These are phyloP conservation scores for Sitodiplosis mosellana DNA, from an alignment of 1,140 invertebrate species.

Conservation along the genomic window DNA sequence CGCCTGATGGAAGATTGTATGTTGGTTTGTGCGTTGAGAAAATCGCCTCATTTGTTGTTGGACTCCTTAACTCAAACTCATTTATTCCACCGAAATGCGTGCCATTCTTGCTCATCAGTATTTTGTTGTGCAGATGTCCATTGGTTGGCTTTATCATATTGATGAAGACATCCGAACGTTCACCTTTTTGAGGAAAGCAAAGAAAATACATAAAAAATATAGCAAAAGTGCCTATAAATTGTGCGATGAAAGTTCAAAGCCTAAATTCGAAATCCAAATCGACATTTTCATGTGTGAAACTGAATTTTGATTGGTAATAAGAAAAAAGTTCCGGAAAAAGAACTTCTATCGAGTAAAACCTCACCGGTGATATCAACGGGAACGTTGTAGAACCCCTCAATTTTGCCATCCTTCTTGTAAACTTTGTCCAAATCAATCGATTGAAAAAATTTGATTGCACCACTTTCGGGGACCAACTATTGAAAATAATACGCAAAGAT, in stretches of 20 bases:
- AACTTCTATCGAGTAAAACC: slow-evolving; percentile 11
- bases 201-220: background rate
- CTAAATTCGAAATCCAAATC: too few relatives aligned
- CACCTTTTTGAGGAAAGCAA: background rate
- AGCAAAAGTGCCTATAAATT: too few relatives aligned
- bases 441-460: slow-evolving; percentile 64
- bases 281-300: background rate
- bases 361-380: slow-evolving; percentile 50
- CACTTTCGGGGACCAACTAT: slow-evolving; percentile 47
- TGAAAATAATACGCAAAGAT: too few relatives aligned
- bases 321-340: too few relatives aligned
- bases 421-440: slow-evolving; percentile 53
- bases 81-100: slow-evolving; percentile 46
- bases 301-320: too few relatives aligned
- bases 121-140: slow-evolving; percentile 23
- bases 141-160: slow-evolving; percentile 11
- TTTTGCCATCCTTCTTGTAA: slow-evolving; percentile 37
- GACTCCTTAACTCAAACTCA: slow-evolving; percentile 45
- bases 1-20: slow-evolving; percentile 47
- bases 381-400: slow-evolving; percentile 55
- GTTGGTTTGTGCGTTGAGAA: slow-evolving; percentile 56
- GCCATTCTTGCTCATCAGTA: slow-evolving; percentile 36
- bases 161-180: slow-evolving; percentile 11
- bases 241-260: too few relatives aligned
- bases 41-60: slow-evolving; percentile 36